These are phyloP conservation scores for Thinocorus orbignyianus DNA, from an alignment of 2,113 vertebrate genomes.

Conservation along the genomic window DNA sequence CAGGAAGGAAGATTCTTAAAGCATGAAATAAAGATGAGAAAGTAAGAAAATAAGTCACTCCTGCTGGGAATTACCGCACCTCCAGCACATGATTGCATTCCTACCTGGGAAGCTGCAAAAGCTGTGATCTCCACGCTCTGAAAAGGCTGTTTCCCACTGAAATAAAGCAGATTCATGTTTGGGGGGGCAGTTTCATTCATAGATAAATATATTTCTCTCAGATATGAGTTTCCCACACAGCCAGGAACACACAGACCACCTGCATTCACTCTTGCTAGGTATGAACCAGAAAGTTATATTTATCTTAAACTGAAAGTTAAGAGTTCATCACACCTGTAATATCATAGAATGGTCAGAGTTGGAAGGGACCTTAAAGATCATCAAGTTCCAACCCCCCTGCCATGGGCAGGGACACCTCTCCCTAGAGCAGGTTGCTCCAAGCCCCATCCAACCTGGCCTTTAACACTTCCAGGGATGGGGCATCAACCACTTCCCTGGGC, in stretches of 20 bases:
- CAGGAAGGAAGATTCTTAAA: background rate
- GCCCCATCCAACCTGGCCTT: too few relatives aligned
- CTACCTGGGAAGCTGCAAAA: background rate
- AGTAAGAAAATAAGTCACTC: background rate
- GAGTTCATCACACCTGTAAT: background rate
- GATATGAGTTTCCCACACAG: background rate
- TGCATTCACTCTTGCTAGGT: background rate
- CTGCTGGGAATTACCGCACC: background rate
- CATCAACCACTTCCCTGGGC: too few relatives aligned
- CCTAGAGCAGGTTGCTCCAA: too few relatives aligned
- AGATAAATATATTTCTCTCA: background rate
- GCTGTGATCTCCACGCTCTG: fast-evolving
- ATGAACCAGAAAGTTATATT: background rate
- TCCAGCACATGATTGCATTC: fast-evolving
- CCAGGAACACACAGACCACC: background rate
- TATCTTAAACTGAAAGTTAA: background rate
- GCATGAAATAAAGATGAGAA: background rate
- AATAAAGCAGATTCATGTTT: background rate
- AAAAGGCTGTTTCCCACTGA: background rate
- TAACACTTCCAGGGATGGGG: too few relatives aligned
- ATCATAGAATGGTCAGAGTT: too few relatives aligned
- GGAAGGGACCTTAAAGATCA: too few relatives aligned
- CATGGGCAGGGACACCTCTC: too few relatives aligned
- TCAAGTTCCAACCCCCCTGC: too few relatives aligned
- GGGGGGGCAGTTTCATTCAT: background rate